These are phyloP conservation scores for Drosophila ficusphila DNA, from an alignment of 1,140 invertebrate species.

Conservation along the genomic window DNA sequence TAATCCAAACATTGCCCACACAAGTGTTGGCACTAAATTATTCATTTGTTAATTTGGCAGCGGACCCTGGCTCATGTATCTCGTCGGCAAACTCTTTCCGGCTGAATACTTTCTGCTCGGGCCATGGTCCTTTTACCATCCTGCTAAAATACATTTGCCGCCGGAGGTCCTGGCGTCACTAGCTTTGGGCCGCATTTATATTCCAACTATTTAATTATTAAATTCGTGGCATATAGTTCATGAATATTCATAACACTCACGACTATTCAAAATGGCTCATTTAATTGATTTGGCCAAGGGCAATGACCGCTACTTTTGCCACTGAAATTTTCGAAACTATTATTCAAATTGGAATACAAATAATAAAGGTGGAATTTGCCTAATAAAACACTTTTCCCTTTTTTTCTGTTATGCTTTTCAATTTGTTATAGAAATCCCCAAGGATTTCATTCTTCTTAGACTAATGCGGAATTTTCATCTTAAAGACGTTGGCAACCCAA, in stretches of 20 bases:
- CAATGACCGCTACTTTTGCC: neutral
- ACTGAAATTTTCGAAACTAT: too few species aligned
- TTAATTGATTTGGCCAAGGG: slow-evolving; percentile 65
- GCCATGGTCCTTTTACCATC: neutral
- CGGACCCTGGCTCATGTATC: slow-evolving; percentile 6
- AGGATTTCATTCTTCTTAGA: slow-evolving; percentile 5
- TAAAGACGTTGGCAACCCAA: slow-evolving; percentile 17
- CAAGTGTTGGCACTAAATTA: slow-evolving; percentile 76
- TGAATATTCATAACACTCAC: slow-evolving; percentile 71
- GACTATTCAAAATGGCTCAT: slow-evolving; percentile 69
- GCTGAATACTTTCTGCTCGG: slow-evolving; percentile 33
- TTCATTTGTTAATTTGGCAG: slow-evolving; percentile 82
- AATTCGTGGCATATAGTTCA: slow-evolving; percentile 48
- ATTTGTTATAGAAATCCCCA: slow-evolving; percentile 34
- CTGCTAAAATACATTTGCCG: slow-evolving; percentile 4
- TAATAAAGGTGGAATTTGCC: too few species aligned
- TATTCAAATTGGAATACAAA: too few species aligned
- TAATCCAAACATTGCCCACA: slow-evolving; percentile 70
- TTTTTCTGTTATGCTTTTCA: slow-evolving; percentile 2
- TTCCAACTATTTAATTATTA: slow-evolving; percentile 73
- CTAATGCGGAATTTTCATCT: slow-evolving; percentile 21
- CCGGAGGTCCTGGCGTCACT: slow-evolving; percentile 10
- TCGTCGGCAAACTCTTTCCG: slow-evolving; percentile 23
- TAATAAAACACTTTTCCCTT: neutral
- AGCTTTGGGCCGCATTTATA: slow-evolving; percentile 58